Evolutionary conservation across 2,797 vertebrate species (phyloP), one percentile per base, ranked within the genome.

Genomic region (Prunella strophiata): DNA sequence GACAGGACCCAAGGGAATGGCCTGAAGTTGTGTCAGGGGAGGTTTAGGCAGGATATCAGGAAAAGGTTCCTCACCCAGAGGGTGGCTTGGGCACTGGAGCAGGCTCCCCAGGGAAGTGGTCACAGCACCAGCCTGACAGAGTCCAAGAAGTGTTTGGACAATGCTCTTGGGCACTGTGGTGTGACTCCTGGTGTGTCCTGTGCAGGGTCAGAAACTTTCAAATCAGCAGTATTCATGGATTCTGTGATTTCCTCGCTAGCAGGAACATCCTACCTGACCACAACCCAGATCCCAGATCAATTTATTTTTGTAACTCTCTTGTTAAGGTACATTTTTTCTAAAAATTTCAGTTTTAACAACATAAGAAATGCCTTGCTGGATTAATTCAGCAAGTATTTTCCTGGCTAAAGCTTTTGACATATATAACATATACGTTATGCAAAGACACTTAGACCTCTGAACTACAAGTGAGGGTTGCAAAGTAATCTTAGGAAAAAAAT

Each of bases 81-180:
- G 2, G 10, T 2, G 3, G 3, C 0, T 0, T 17, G 30, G 30
- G 26, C 17, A 10, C 14, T 58, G n/a, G 26, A 45, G 29, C 7
- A 16, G 43, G 13, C 5, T 52, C 18, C 15, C 16, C 45, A 45
- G 19, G 19, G 10, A 2, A 22, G 11, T 32, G 8, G 10, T 59
- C 45, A 59, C 38, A 76, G 47, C 54, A 59, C 18, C 47, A 58
- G 10, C 6, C 7, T 45, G 52, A 3, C 12, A 51, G 38, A 29
- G 23, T 7, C n/a, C 47, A n/a, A 36, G n/a, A 6, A 45, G 8
- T 1, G 1, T 6, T 16, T 32, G 45, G 38, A 36, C 26, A 51
- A 2, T 19, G 8, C 15, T 52, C 22, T 38, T 0, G 0, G 27
- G 5, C 8, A 75, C 15, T n/a, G 1, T 32, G 22, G 38, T 26